Base-by-base conservation (phyloP, 2,797 vertebrate species). In the Rhinoraja longicauda region DNA sequence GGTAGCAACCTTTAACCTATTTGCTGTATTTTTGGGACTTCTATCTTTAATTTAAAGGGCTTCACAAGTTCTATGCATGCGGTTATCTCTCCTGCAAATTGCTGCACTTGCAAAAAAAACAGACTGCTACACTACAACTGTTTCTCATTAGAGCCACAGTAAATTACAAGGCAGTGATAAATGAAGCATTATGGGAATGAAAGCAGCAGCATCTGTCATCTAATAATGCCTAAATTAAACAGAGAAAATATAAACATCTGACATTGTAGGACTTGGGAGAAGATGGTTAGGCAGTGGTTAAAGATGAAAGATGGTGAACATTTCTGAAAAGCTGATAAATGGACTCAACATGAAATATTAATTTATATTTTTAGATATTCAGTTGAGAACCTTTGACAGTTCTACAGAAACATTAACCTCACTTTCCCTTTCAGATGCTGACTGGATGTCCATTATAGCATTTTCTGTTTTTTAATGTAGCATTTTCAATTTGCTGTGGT, bases 281-380 rank as follows among this genome's bases (percentile, higher is more conserved):
- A 59, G 53, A 29, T 59, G 53, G 53, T 84, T 29, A 59, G 81
- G 13, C 53, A 84, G n/a, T 62, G 64, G 5, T 3, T 88, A 62
- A 67, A 67, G 17, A 62, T 32, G 26, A 88, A 10, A 88, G 7
- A 12, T 0, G 0, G 75, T 86, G 59, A 64, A 21, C 29, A 19
- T 88, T 39, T 88, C 59, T 67, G 59, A 53, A 62, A 36, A 64
- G 21, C 59, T 88, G n/a, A 36, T 88, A 36, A 88, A 67, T 88
- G 17, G 21, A 67, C 59, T 36, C 62, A n/a, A 73, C 17, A 12
- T 88, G 84, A 88, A 88, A 59, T 17, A 67, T 67, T 67, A 15
- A 88, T 88, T 67, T 19, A 24, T 79, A 78, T 82, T 82, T 82
- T 53, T 59, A 78, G 53, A 84, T 57, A 84, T n/a, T 84, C 53